These are phyloP conservation scores for Anarhynchus alexandrinus DNA, from an alignment of 2,113 vertebrate genomes.

Conservation along the genomic window DNA sequence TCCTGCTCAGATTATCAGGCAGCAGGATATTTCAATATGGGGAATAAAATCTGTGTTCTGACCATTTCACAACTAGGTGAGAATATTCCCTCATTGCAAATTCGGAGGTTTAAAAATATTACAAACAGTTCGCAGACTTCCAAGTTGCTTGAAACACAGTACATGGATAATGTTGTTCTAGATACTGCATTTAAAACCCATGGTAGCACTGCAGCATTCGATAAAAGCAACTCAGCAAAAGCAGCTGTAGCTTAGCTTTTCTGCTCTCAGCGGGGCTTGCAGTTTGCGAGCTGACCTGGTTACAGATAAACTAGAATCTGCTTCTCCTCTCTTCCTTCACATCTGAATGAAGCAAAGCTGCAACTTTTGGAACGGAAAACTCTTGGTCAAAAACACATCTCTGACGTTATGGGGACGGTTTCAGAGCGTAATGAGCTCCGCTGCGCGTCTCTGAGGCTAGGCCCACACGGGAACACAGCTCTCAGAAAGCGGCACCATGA, in stretches of 20 bases:
- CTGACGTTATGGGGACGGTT: neutral
- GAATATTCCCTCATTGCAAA: neutral
- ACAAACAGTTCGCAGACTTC: neutral
- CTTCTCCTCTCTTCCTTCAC: neutral
- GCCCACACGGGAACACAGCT: neutral
- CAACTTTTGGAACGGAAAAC: neutral
- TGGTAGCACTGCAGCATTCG: neutral
- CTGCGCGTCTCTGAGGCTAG: neutral
- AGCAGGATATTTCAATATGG: neutral
- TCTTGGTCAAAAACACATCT: neutral
- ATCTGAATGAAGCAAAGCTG: neutral
- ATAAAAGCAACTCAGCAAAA: neutral
- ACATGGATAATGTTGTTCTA: neutral
- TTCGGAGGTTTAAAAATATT: neutral
- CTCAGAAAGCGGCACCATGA: neutral
- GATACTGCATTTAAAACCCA: neutral
- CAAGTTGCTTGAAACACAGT: neutral
- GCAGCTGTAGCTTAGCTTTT: neutral
- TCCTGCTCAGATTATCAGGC: neutral
- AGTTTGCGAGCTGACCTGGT: neutral
- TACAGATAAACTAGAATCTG: neutral
- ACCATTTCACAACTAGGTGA: neutral
- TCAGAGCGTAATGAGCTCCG: neutral
- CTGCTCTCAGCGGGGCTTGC: constrained; percentile 20
- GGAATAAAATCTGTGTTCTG: too few species aligned